Evolutionary conservation across 2,797 vertebrate genomes (phyloP).

Genomic region (Sebastes cheni): DNA sequence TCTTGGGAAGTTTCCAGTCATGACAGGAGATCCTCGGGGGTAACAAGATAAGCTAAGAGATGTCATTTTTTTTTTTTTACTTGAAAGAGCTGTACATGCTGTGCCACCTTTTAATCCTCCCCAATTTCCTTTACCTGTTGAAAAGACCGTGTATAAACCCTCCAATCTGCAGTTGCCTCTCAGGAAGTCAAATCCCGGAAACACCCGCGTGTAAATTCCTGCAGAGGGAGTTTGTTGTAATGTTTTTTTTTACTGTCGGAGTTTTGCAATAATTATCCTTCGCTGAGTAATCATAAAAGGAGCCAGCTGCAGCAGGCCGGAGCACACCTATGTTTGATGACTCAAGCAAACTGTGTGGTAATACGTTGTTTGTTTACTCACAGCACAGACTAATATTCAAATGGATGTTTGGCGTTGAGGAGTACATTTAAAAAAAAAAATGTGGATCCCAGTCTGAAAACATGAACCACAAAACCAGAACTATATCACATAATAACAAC

Average conservation of each 20-base stretch:
- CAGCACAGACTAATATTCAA: neutral
- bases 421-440: neutral
- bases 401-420: neutral
- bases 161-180: neutral
- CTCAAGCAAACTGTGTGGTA: slow-evolving; percentile 4
- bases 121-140: neutral
- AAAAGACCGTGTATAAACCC: neutral
- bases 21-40: slow-evolving; percentile 35
- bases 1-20: slow-evolving; percentile 43
- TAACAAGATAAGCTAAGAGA: slow-evolving; percentile 17
- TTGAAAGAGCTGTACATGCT: neutral
- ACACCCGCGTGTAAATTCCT: slow-evolving; percentile 49
- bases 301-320: slow-evolving; percentile 28
- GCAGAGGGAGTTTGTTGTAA: slow-evolving; percentile 21
- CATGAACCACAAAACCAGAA: neutral
- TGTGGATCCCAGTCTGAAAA: neutral
- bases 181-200: slow-evolving; percentile 16
- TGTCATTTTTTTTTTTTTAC: slow-evolving; percentile 10
- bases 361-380: slow-evolving; percentile 1
- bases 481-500: neutral
- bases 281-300: slow-evolving; percentile 16
- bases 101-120: neutral
- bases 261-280: slow-evolving; percentile 28
- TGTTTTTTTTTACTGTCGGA: slow-evolving; percentile 51
- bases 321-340: slow-evolving; percentile 56